phyloP scores from a whole-genome alignment of 2,797 vertebrate genomes.

The Molossus alvarezi region DNA sequence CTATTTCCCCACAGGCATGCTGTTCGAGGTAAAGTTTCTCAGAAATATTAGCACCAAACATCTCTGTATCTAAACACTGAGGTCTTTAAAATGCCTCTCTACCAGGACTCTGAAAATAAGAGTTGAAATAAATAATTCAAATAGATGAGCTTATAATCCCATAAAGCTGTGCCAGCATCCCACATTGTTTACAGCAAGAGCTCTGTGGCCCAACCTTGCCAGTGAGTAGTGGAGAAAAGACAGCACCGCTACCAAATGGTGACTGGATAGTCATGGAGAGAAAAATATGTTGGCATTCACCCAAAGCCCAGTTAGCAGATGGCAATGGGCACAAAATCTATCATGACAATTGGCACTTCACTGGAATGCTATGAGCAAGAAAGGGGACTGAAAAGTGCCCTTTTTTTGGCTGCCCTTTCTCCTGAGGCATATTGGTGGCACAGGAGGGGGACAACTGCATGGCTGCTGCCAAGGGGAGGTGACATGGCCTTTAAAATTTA shows the following conservation, averaged over 20 bases:
- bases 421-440: constrained; percentile 78
- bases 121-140: constrained; percentile 12
- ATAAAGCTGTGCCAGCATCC: not conserved
- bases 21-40: not conserved
- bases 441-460: constrained; percentile 66
- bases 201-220: not conserved
- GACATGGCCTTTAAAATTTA: constrained; percentile 81
- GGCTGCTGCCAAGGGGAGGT: constrained; percentile 69
- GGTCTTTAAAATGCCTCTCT: not conserved
- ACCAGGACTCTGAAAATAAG: not conserved
- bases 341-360: constrained; percentile 39
- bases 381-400: constrained; percentile 60
- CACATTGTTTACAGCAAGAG: not conserved
- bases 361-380: constrained; percentile 17
- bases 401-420: constrained; percentile 77
- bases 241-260: not conserved
- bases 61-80: not conserved
- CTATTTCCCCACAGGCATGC: not conserved
- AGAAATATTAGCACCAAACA: not conserved
- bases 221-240: not conserved
- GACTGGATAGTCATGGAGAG: not conserved
- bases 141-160: not conserved
- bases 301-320: constrained; percentile 79
- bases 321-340: constrained; percentile 66
- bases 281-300: constrained; percentile 34